These are phyloP conservation scores for Euplagia quadripunctaria DNA, from an alignment of 2,888 invertebrate genomes.

Conservation along the genomic window DNA sequence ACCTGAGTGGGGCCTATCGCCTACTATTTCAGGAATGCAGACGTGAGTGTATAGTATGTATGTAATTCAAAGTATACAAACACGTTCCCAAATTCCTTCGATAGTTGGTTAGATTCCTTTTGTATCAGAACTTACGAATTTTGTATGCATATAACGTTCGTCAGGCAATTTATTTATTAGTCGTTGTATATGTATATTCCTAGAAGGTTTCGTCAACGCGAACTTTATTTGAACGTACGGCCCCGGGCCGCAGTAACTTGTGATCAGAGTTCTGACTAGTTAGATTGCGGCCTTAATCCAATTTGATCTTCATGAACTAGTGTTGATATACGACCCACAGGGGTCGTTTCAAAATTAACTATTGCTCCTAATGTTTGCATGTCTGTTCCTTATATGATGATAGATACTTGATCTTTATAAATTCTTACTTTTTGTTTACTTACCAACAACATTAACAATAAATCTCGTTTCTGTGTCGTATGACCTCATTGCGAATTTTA, in stretches of 20 bases:
- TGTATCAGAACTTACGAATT: neutral
- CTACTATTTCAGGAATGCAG: no score
- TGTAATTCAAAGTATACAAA: no score
- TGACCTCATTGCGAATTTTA: no score
- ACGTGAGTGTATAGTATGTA: no score
- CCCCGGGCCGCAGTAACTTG: conserved; percentile 59
- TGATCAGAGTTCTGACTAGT: conserved; percentile 63
- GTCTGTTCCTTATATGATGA: conserved; percentile 23
- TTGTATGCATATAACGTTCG: conserved; percentile 13
- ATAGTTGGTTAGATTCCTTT: neutral
- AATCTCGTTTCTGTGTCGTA: no score
- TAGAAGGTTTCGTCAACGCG: conserved; percentile 24
- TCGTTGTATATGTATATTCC: conserved; percentile 29
- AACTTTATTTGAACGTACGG: conserved; percentile 44
- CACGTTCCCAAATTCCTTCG: no score
- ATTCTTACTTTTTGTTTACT: neutral
- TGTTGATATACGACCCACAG: conserved; percentile 59
- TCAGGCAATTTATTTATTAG: conserved; percentile 26
- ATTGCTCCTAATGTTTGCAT: conserved; percentile 39
- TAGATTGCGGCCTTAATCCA: conserved; percentile 69
- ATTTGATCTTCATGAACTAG: conserved; percentile 66
- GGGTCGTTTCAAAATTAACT: conserved; percentile 51
- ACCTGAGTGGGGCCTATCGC: no score
- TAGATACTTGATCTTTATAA: neutral
- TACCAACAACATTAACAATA: no score